phyloP scores from a whole-genome alignment of 2,888 invertebrate genomes.

The Epinotia nisella region DNA sequence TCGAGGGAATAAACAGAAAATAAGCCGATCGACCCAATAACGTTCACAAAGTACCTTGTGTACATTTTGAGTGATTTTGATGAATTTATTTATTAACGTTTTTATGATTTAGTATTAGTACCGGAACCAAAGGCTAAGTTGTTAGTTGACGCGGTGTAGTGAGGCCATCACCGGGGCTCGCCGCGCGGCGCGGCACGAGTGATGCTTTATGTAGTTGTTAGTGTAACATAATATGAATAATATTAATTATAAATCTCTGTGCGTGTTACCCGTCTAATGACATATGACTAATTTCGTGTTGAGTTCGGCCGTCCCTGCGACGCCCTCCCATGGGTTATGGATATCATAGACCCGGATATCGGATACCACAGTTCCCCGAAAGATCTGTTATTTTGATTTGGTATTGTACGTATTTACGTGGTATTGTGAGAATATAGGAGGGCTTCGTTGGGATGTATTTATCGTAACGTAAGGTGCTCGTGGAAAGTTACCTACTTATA shows the following conservation, averaged over 20 bases:
- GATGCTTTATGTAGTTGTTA: conserved; percentile 80
- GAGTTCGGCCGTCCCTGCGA: conserved; percentile 11
- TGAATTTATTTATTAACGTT: conserved; percentile 37
- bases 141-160: conserved; percentile 36
- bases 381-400: conserved; percentile 17
- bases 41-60: neutral
- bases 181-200: conserved; percentile 69
- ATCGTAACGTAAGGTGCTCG: neutral
- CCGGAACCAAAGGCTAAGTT: conserved; percentile 47
- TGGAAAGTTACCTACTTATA: neutral
- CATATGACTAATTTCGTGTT: conserved; percentile 52
- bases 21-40: conserved; percentile 3
- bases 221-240: conserved; percentile 65
- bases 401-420: conserved; percentile 13
- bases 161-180: neutral
- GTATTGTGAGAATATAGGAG: conserved; percentile 10
- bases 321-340: neutral
- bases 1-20: neutral
- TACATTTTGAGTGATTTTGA: conserved; percentile 41
- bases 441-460: conserved; percentile 49
- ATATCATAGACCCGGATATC: neutral
- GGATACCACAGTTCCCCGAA: conserved; percentile 3
- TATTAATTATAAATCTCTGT: conserved; percentile 66
- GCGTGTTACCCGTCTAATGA: conserved; percentile 64
- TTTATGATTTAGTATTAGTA: conserved; percentile 43